Evolutionary conservation across 2,113 vertebrate genomes (phyloP).

Genomic region (Ammodytes marinus): DNA sequence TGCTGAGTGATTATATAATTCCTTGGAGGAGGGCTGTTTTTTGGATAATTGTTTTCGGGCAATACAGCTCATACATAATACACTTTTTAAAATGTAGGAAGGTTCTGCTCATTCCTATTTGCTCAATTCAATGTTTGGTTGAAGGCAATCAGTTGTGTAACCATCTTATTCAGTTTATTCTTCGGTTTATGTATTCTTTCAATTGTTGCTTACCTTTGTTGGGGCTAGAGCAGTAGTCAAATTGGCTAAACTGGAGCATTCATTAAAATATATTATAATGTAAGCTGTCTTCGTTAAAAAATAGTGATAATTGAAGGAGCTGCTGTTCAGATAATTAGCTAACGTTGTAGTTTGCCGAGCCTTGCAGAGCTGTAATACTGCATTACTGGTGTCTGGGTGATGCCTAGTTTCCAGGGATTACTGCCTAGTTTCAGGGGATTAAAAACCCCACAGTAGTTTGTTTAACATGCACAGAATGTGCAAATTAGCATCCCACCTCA

Average conservation of each 20-base stretch:
- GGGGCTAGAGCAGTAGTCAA: not conserved
- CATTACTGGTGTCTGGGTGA: constrained; percentile 6
- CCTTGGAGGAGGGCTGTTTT: constrained; percentile 30
- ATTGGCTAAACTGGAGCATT: not conserved
- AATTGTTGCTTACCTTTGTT: not conserved
- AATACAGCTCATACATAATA: not conserved
- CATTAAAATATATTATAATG: not conserved
- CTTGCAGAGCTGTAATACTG: not conserved
- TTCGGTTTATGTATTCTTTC: not conserved
- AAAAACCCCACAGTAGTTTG: constrained; percentile 36
- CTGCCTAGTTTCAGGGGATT: constrained; percentile 36
- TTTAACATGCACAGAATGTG: constrained; percentile 51
- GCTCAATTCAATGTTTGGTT: not conserved
- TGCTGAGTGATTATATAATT: constrained; percentile 35
- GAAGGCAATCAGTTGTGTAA: not conserved
- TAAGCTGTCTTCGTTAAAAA: not conserved
- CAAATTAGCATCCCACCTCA: constrained; percentile 57
- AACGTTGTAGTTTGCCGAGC: not conserved
- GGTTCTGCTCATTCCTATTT: not conserved
- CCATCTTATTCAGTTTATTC: not conserved
- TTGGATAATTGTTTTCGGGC: not conserved
- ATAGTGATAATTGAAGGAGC: not conserved
- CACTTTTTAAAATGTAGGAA: not conserved
- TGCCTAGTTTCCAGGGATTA: constrained; percentile 24
- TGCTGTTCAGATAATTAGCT: not conserved